These are phyloP conservation scores for Leptodactylus fuscus DNA, from an alignment of 2,113 vertebrate genomes.

Conservation along the genomic window DNA sequence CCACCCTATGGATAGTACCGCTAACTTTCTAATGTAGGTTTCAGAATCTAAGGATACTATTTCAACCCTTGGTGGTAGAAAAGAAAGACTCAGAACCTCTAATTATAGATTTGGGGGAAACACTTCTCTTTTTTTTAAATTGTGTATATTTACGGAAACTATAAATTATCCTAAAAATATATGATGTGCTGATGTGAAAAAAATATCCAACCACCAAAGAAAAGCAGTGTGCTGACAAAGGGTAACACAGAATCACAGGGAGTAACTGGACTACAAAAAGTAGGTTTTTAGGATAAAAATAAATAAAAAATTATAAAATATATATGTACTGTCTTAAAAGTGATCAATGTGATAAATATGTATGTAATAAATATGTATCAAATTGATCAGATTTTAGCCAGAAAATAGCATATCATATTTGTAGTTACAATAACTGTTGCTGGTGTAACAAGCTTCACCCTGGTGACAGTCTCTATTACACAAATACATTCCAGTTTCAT, in stretches of 20 bases:
- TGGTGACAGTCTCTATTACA: too few relatives aligned
- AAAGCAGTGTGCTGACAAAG: neutral
- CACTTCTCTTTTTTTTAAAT: neutral
- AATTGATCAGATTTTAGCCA: too few relatives aligned
- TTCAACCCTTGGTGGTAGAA: neutral
- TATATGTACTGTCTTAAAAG: too few relatives aligned
- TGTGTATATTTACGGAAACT: conserved; percentile 46
- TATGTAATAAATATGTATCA: too few relatives aligned
- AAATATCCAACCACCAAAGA: conserved; percentile 2
- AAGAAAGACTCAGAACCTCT: conserved; percentile 28
- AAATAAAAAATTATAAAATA: too few relatives aligned
- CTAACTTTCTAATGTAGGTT: neutral
- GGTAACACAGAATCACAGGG: neutral
- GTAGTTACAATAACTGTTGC: too few relatives aligned
- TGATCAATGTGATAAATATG: too few relatives aligned
- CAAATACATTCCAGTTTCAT: too few relatives aligned
- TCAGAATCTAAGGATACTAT: neutral
- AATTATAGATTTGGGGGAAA: conserved; percentile 21
- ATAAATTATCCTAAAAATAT: conserved; percentile 50
- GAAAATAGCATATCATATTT: too few relatives aligned
- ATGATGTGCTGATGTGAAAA: neutral
- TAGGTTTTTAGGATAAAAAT: neutral
- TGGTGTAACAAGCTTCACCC: too few relatives aligned
- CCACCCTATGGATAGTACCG: neutral
- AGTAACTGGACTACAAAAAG: neutral